Evolutionary conservation across 2,797 vertebrate species (phyloP), one percentile per base, ranked within the genome.

Genomic region (Sparus aurata): DNA sequence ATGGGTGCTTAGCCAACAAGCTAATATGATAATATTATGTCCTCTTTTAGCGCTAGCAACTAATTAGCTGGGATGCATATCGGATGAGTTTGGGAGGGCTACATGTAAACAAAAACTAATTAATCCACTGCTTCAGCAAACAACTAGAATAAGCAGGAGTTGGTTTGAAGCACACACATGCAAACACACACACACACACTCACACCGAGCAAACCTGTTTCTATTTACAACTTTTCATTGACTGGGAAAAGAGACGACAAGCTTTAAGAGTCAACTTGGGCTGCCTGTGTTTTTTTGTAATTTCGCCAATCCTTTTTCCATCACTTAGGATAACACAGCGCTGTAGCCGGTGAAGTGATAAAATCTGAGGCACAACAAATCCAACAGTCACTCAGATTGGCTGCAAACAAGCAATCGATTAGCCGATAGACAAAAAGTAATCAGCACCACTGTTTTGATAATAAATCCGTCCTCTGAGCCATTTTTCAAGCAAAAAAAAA

Each of bases 91-190:
- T 90, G 80, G 84, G 85, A 87, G 81, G 81, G 72, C 66, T 85
- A 83, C 86, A 86, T 91, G 92, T 94, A 93, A 94, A 94, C 93
- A 94, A 91, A 93, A 94, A 90, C 89, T 87, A 93, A 94, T 95
- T 92, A 94, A 92, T 93, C 90, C 79, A 83, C 83, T 84, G 87
- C 87, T 93, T 86, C 75, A 23, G 81, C 87, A 90, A 87, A 93
- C 88, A 92, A 85, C 73, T 63, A 84, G 79, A 91, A 87, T 73
- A 85, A 82, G 78, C 88, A 79, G 80, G 71, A 80, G 75, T 45
- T 78, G 60, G 74, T 87, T 34, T 69, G 74, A 73, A 47, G 54
- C 65, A 61, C 69, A 73, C 72, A 77, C 18, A 55, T 15, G 17
- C 27, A 55, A 1, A 25, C 27, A 27, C 27, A 27, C 57, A 54